A percentile compares a stretch with the other conserved stretches of the same genome.
Evolutionary conservation across 2,797 vertebrate genomes (phyloP).

Genomic region (Cryptoprocta ferox): DNA sequence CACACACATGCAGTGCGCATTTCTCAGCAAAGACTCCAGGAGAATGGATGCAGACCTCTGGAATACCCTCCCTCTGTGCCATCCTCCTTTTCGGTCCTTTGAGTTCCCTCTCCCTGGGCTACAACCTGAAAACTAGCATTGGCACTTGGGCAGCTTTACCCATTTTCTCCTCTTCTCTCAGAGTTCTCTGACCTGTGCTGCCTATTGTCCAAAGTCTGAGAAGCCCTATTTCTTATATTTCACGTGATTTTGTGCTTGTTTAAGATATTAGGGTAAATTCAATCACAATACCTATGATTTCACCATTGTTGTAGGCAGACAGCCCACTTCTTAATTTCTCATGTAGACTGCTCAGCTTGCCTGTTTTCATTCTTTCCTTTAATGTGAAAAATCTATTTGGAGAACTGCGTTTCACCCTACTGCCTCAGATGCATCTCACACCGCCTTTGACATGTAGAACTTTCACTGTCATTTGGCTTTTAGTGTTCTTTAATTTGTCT

Average conservation of each 20-base stretch:
- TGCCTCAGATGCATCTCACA: not conserved
- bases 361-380: not conserved
- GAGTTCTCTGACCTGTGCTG: not conserved
- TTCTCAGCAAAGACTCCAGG: not conserved
- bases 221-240: not conserved
- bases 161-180: not conserved
- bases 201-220: not conserved
- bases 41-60: not conserved
- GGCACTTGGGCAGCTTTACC: not conserved
- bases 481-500: constrained; percentile 6
- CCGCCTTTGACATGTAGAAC: not conserved
- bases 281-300: not conserved
- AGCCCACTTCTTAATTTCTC: not conserved
- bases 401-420: not conserved
- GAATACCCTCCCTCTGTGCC: not conserved
- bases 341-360: not conserved
- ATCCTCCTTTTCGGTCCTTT: not conserved
- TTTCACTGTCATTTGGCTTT: not conserved
- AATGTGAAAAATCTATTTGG: not conserved
- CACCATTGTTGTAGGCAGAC: not conserved
- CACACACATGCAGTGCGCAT: not conserved
- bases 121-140: not conserved
- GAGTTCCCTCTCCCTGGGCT: not conserved
- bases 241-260: not conserved
- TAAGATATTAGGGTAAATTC: not conserved